phyloP scores from a whole-genome alignment of 2,113 vertebrate species.

The Cololabis saira region DNA sequence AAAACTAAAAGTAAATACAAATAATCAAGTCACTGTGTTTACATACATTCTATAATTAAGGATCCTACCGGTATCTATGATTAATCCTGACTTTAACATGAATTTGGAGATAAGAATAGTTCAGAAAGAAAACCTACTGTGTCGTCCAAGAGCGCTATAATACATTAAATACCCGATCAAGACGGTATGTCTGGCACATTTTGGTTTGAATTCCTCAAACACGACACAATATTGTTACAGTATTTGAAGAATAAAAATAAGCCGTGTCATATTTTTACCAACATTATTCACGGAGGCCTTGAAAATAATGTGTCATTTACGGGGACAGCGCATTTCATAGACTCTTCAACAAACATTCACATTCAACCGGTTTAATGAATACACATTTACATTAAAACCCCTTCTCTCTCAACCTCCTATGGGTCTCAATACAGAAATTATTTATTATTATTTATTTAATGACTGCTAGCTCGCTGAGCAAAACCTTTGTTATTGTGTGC shows the following conservation, averaged over 20 bases:
- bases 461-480: slow-evolving; percentile 49
- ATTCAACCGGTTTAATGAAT: background rate
- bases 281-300: slow-evolving; percentile 34
- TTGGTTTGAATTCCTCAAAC: background rate
- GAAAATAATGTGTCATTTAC: slow-evolving; percentile 39
- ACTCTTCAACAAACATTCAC: background rate
- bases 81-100: no score
- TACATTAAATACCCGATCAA: background rate
- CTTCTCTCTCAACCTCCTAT: background rate
- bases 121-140: no score
- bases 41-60: no score
- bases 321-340: slow-evolving; percentile 16
- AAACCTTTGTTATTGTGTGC: slow-evolving; percentile 75
- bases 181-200: background rate
- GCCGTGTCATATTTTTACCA: slow-evolving; percentile 1
- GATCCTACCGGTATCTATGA: no score
- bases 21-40: no score
- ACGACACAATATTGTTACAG: background rate
- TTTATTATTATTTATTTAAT: slow-evolving; percentile 10
- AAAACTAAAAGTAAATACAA: background rate
- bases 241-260: background rate
- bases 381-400: no score
- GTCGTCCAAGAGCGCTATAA: no score
- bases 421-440: slow-evolving; percentile 4
- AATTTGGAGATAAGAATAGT: no score